These are phyloP conservation scores for Luffia ferchaultella DNA, from an alignment of 2,888 invertebrate species.

Conservation along the genomic window DNA sequence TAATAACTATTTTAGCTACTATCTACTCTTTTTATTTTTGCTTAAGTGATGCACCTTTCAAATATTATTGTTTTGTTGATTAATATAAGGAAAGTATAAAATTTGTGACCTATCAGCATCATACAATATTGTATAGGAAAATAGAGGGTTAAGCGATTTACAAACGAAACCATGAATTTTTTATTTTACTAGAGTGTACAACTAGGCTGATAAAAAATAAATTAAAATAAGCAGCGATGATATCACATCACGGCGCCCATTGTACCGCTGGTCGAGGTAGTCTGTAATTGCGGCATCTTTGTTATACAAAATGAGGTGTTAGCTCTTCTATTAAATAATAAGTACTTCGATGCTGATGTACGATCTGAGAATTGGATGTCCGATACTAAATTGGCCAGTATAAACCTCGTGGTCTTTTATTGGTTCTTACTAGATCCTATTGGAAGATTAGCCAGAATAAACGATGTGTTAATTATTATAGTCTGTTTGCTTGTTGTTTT, in stretches of 20 bases:
- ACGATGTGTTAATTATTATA: background rate
- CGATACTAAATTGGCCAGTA: slow-evolving; percentile 5
- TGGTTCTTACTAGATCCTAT: background rate
- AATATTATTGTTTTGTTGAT: no score
- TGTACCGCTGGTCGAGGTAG: slow-evolving; percentile 47
- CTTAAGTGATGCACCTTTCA: no score
- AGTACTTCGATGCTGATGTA: slow-evolving; percentile 39
- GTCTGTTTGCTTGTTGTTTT: background rate
- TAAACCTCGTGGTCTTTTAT: background rate
- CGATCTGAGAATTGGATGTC: slow-evolving; percentile 28
- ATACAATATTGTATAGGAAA: no score
- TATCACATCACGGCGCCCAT: slow-evolving; percentile 53
- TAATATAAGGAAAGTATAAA: no score
- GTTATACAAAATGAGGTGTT: slow-evolving; percentile 64
- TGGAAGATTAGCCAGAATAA: background rate
- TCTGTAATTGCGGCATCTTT: slow-evolving; percentile 59
- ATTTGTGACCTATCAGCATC: no score
- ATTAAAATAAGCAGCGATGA: slow-evolving; percentile 60
- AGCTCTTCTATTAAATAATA: slow-evolving; percentile 61
- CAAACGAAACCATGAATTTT: no score
- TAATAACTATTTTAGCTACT: no score
- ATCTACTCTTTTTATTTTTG: no score
- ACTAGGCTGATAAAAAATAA: slow-evolving; percentile 62
- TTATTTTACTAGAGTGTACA: no score
- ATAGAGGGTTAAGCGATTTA: no score